Evolutionary conservation across 2,113 vertebrate genomes (phyloP).

Genomic region (Tiliqua scincoides): DNA sequence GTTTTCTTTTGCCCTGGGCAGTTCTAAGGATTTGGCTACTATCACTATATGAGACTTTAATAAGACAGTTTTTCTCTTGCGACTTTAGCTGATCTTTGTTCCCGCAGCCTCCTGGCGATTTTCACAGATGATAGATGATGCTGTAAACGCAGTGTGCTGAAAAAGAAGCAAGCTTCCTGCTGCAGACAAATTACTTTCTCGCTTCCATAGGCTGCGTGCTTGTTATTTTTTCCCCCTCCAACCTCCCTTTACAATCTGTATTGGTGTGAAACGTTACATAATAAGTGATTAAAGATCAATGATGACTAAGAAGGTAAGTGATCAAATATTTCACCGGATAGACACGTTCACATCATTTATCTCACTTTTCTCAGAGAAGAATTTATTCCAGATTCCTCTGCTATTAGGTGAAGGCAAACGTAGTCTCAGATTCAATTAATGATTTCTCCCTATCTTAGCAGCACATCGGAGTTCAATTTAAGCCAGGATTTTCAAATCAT

Average conservation of each 20-base stretch:
- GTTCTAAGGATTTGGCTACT: constrained; percentile 35
- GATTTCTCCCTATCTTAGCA: constrained; percentile 10
- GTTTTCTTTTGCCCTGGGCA: constrained; percentile 43
- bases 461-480: constrained; percentile 30
- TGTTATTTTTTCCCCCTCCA: constrained; percentile 33
- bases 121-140: constrained; percentile 57
- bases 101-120: neutral
- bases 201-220: constrained; percentile 38
- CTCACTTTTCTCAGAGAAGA: constrained; percentile 62
- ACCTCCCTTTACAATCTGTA: constrained; percentile 35
- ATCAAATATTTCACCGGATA: constrained; percentile 59
- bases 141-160: constrained; percentile 32
- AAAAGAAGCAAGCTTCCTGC: constrained; percentile 59
- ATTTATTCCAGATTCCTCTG: constrained; percentile 58
- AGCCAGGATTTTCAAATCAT: neutral
- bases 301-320: constrained; percentile 61
- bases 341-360: constrained; percentile 48
- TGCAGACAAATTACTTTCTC: constrained; percentile 58
- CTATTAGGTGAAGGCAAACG: constrained; percentile 51
- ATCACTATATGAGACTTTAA: neutral
- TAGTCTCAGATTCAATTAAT: constrained; percentile 48
- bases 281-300: constrained; percentile 56
- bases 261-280: constrained; percentile 54
- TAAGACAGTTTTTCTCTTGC: constrained; percentile 34
- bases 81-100: constrained; percentile 25